These are phyloP conservation scores for Taurulus bubalis DNA, from an alignment of 2,113 vertebrate species.

Conservation along the genomic window DNA sequence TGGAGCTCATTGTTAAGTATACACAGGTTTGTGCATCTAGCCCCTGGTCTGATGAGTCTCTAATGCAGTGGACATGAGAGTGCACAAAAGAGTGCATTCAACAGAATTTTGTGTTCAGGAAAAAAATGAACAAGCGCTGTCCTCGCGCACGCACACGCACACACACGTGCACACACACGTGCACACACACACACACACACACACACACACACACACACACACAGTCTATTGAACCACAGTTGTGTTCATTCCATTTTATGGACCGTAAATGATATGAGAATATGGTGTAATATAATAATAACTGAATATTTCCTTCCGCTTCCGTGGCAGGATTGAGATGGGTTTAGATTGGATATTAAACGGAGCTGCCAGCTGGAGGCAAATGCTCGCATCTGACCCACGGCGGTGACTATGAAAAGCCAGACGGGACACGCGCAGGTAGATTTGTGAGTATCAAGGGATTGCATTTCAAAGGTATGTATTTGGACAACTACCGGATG, in stretches of 20 bases:
- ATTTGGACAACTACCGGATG: not conserved
- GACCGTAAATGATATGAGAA: conserved; percentile 21
- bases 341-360: not conserved
- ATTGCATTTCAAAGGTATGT: not conserved
- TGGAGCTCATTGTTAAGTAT: no score
- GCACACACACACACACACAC: no score
- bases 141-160: no score
- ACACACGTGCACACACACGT: no score
- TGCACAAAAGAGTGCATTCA: not conserved
- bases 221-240: conserved; percentile 3
- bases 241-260: conserved; percentile 26
- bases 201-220: no score
- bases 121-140: not conserved
- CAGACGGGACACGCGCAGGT: not conserved
- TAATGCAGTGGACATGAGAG: not conserved
- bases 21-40: not conserved
- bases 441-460: not conserved
- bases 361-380: not conserved
- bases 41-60: not conserved
- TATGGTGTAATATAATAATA: conserved; percentile 1
- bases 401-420: not conserved
- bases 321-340: not conserved
- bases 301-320: not conserved
- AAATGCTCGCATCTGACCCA: not conserved
- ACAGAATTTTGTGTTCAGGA: not conserved